Base-by-base conservation (phyloP, 1,140 invertebrate species). In the Aplysia californica region DNA sequence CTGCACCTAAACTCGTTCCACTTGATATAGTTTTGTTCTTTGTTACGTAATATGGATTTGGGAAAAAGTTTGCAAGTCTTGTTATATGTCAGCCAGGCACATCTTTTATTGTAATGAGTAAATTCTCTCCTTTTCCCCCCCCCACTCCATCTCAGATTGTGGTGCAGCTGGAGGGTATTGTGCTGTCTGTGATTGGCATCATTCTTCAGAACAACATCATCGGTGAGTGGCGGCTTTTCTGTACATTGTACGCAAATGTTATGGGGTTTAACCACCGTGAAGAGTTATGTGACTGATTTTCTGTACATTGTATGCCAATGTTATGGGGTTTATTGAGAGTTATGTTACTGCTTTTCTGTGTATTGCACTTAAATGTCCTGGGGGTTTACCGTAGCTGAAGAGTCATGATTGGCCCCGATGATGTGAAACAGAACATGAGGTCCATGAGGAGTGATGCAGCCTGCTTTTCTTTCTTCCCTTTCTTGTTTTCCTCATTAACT, bases 121-220 rank as follows among this genome's bases (percentile, higher is more conserved):
- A n/a, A n/a, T n/a, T n/a, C n/a, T n/a, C n/a, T n/a, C n/a, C n/a
- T n/a, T n/a, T n/a, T n/a, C n/a, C n/a, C n/a, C n/a, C n/a, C n/a
- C n/a, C 23, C 31, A 33, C 10, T 64, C 50, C 61, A 35, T 65
- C 44, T 18, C 93, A 96, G 87, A 95, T 99, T 59, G 94, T 98
- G 90, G 91, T 91, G n/a, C 93, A 95, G 84, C 91, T 99, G 44
- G 97, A 99, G 90, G 96, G 96, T 33, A 96, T 95, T 76, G 95
- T 99, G n/a, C 91, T 99, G 15, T 94, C 95, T 90, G 96, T 98
- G 21, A 93, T 99, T 55, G 94, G 93, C 38, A 94, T 97, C 80
- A 97, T 98, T 85, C 93, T 98, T 83, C 93, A 94, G 82, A 93
- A 95, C 81, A 94, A 93, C 86, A 94, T 97, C 20, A 94, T 95